phyloP scores from a whole-genome alignment of 1,140 invertebrate genomes.

The Euglossa dilemma region DNA sequence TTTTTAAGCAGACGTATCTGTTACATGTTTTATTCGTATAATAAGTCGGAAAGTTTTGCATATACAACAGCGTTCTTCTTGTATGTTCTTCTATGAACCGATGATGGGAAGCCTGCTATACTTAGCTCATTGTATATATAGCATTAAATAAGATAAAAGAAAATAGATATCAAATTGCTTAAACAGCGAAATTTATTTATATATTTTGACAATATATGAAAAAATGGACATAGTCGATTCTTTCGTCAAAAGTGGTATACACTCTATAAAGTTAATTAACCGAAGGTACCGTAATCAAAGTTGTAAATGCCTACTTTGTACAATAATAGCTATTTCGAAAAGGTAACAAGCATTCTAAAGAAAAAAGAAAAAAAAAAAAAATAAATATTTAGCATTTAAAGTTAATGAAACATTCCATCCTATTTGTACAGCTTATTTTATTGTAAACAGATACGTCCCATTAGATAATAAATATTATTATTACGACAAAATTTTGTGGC shows the following conservation, averaged over 20 bases:
- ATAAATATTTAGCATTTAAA: slow-evolving; percentile 45
- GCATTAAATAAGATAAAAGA: slow-evolving; percentile 43
- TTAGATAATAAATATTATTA: slow-evolving; percentile 69
- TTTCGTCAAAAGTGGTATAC: slow-evolving; percentile 48
- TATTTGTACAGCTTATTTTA: slow-evolving; percentile 71
- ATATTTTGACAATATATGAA: slow-evolving; percentile 53
- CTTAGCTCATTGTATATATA: slow-evolving; percentile 48
- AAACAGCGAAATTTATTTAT: slow-evolving; percentile 41
- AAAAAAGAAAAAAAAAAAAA: not conserved
- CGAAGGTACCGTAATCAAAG: slow-evolving; percentile 6
- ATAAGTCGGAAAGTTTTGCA: slow-evolving; percentile 33
- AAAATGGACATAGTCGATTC: slow-evolving; percentile 24
- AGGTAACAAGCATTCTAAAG: slow-evolving; percentile 57
- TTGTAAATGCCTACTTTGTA: slow-evolving; percentile 64
- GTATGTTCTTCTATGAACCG: slow-evolving; percentile 56
- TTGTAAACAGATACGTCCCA: slow-evolving; percentile 67
- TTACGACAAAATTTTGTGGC: slow-evolving; percentile 66
- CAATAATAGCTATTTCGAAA: slow-evolving; percentile 58
- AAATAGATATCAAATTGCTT: slow-evolving; percentile 36
- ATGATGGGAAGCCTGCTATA: slow-evolving; percentile 22
- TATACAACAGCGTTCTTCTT: slow-evolving; percentile 43
- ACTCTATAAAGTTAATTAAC: slow-evolving; percentile 45
- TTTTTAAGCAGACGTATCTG: slow-evolving; percentile 35
- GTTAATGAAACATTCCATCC: slow-evolving; percentile 70
- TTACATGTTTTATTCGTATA: slow-evolving; percentile 35